These are phyloP conservation scores for Dioctria rufipes DNA, from an alignment of 2,888 invertebrate genomes.

Conservation along the genomic window DNA sequence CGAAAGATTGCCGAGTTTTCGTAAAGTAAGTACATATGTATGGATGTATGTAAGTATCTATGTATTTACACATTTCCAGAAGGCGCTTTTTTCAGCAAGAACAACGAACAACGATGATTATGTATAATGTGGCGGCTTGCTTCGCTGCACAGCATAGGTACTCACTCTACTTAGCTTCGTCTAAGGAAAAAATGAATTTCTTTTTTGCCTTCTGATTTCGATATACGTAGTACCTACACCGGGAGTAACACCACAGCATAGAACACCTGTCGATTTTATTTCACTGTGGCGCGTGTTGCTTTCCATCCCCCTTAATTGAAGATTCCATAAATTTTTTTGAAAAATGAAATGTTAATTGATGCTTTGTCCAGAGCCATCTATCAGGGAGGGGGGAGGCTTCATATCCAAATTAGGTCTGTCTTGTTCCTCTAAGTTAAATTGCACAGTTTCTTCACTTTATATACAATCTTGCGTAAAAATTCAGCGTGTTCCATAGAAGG, in stretches of 20 bases:
- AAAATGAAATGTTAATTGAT: background rate
- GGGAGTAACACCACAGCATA: background rate
- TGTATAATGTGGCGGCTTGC: background rate
- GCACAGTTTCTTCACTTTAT: background rate
- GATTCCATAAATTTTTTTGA: background rate
- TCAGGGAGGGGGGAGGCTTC: background rate
- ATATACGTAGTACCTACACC: no score
- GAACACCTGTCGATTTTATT: slow-evolving; percentile 17
- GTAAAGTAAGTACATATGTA: background rate
- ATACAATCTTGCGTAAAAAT: background rate
- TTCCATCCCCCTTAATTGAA: slow-evolving; percentile 15
- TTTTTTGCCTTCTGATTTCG: slow-evolving; percentile 9
- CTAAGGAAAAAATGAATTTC: background rate
- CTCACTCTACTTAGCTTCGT: background rate
- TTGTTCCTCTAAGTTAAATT: background rate
- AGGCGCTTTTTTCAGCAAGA: background rate
- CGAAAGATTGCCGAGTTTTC: slow-evolving; percentile 13
- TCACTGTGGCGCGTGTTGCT: background rate
- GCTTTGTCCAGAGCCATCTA: background rate
- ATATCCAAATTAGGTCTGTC: background rate
- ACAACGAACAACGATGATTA: background rate
- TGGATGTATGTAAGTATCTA: no score
- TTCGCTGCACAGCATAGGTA: background rate
- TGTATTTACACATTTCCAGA: background rate
- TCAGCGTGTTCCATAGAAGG: background rate